Conservation (phyloP, 2,797 vertebrate genomes). For the Galago senegalensis region DNA sequence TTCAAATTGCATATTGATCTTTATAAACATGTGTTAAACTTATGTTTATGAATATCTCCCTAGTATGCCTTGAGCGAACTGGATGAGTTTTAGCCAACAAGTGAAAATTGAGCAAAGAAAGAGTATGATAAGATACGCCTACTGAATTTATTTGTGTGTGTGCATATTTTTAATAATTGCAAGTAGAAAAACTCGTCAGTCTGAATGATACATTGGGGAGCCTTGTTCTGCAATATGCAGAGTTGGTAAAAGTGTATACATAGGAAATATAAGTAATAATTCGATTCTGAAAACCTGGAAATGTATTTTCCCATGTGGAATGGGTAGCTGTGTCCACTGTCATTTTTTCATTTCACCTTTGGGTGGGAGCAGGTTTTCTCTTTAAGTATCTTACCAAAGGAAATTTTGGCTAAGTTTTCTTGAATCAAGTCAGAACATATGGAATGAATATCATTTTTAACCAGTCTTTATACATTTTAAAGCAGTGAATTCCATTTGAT, state of each 20-base stretch:
- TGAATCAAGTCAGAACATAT: neutral
- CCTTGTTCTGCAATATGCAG: neutral
- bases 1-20: constrained; percentile 25
- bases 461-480: neutral
- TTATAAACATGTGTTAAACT: neutral
- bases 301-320: neutral
- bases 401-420: neutral
- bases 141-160: neutral
- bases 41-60: neutral
- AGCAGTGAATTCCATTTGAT: neutral
- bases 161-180: neutral
- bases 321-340: neutral
- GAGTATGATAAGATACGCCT: neutral
- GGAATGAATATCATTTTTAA: neutral
- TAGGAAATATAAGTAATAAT: neutral
- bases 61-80: neutral
- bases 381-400: neutral
- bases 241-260: neutral
- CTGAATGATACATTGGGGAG: neutral
- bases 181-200: neutral
- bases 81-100: neutral
- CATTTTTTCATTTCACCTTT: neutral
- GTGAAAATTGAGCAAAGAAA: neutral
- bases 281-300: neutral
- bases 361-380: neutral